phyloP scores from a whole-genome alignment of 2,113 vertebrate genomes.

The Cervus canadensis region DNA sequence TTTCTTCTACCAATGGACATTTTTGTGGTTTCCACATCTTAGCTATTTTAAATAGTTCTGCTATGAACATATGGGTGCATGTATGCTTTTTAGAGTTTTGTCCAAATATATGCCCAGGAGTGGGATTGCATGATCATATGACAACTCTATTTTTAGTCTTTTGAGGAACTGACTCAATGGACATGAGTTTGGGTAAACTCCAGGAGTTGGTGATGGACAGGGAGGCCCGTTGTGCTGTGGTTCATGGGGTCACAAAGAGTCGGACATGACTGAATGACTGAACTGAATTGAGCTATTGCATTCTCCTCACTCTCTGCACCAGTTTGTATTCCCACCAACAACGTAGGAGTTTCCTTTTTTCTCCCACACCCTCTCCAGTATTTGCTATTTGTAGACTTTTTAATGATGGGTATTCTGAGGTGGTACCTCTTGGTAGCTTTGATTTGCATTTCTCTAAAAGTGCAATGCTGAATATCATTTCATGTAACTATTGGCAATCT shows the following conservation, averaged over 20 bases:
- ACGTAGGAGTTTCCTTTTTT: background rate
- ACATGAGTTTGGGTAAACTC: background rate
- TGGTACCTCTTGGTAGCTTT: background rate
- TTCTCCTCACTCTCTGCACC: background rate
- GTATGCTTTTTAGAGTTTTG: background rate
- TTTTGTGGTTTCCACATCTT: background rate
- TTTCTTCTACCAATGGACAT: background rate
- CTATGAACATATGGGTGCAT: background rate
- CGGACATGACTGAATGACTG: background rate
- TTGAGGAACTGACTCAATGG: background rate
- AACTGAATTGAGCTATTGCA: background rate
- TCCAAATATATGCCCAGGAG: background rate
- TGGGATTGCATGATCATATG: background rate
- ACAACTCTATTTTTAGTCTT: background rate
- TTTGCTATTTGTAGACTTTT: background rate
- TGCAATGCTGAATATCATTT: background rate
- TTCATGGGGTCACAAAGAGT: background rate
- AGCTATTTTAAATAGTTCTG: background rate
- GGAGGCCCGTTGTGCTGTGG: rapidly evolving
- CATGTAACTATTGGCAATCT: background rate
- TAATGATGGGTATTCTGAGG: background rate
- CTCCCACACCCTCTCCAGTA: background rate
- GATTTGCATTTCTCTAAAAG: background rate
- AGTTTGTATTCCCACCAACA: background rate
- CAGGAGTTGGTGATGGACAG: background rate